Evolutionary conservation across 2,113 vertebrate genomes (phyloP).

Genomic region (Sterna hirundo): DNA sequence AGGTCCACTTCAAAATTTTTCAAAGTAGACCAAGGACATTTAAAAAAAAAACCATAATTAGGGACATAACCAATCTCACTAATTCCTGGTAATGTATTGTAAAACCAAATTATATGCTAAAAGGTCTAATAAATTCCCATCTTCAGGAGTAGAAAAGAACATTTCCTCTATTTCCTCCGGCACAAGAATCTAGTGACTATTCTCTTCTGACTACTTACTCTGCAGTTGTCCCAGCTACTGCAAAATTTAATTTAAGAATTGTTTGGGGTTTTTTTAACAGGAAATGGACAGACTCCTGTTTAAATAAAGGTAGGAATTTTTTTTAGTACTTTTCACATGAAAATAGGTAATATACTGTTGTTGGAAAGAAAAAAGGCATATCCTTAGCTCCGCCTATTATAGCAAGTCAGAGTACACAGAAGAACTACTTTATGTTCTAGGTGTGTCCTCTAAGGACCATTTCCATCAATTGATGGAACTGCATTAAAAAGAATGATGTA

Average conservation of each 20-base stretch:
- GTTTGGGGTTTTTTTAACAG: background rate
- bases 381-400: background rate
- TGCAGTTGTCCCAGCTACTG: background rate
- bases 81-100: slow-evolving; percentile 75
- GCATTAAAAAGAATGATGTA: background rate
- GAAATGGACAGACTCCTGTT: background rate
- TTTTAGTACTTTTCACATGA: background rate
- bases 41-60: slow-evolving; percentile 66
- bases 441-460: background rate
- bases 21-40: slow-evolving; percentile 71
- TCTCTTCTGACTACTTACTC: background rate
- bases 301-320: background rate
- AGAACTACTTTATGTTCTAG: background rate
- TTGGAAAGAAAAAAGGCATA: background rate
- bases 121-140: slow-evolving; percentile 66
- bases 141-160: slow-evolving; percentile 19
- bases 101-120: slow-evolving; percentile 71
- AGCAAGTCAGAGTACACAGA: background rate
- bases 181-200: slow-evolving; percentile 31
- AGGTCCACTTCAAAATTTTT: slow-evolving; percentile 75
- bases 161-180: slow-evolving; percentile 47
- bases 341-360: background rate
- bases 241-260: background rate
- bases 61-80: slow-evolving; percentile 74
- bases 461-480: background rate